Conservation (phyloP, 2,797 vertebrate genomes). For the Gorsachius magnificus region DNA sequence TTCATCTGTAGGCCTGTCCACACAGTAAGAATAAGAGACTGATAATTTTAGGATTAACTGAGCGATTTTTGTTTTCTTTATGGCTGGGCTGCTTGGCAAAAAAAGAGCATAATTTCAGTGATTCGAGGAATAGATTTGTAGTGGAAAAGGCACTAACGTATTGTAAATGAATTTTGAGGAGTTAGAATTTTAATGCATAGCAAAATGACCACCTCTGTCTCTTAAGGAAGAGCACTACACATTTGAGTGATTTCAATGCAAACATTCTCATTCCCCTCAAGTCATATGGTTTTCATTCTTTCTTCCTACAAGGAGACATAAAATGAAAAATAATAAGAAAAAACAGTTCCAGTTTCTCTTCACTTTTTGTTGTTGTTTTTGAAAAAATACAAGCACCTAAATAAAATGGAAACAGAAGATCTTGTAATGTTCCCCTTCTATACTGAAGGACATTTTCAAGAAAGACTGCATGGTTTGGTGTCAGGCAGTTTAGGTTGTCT, state of each 20-base stretch:
- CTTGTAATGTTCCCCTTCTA: neutral
- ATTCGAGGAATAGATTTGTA: neutral
- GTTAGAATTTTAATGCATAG: neutral
- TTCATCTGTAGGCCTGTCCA: conserved; percentile 10
- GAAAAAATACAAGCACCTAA: neutral
- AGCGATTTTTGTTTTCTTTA: neutral
- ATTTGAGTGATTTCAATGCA: neutral
- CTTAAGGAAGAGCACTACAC: neutral
- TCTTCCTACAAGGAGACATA: neutral
- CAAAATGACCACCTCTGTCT: neutral
- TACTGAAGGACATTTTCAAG: neutral
- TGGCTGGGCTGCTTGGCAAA: neutral
- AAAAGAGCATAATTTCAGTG: neutral
- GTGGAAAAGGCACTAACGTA: neutral
- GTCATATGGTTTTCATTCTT: neutral
- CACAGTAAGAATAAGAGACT: neutral
- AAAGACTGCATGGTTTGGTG: neutral
- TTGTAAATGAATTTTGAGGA: neutral
- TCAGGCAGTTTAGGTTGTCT: neutral
- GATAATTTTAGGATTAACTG: conserved; percentile 13
- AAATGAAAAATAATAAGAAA: neutral
- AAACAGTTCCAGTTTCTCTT: neutral
- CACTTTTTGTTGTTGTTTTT: neutral
- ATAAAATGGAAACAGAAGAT: neutral
- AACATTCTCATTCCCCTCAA: neutral